Conservation (phyloP, 2,888 invertebrate genomes). For the Aethes cnicana region DNA sequence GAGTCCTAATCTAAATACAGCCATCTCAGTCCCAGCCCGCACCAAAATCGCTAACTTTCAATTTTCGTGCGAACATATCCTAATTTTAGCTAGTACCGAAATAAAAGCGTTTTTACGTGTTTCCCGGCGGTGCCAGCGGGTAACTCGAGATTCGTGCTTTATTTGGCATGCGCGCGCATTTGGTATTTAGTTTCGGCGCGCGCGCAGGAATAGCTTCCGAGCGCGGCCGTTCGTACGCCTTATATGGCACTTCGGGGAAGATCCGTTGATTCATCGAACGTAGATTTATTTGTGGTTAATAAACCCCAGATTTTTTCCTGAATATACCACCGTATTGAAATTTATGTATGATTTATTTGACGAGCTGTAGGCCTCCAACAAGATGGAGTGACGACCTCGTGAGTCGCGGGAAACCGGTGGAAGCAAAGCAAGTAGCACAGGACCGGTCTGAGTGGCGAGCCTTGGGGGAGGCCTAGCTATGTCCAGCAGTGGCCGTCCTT, state of each 20-base stretch:
- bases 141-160: conserved; percentile 80
- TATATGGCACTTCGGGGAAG: conserved; percentile 28
- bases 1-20: conserved; percentile 78
- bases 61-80: conserved; percentile 66
- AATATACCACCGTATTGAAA: too few relatives aligned
- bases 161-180: conserved; percentile 73
- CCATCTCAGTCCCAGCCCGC: conserved; percentile 70
- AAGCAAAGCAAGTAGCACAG: too few relatives aligned
- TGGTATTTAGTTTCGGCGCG: conserved; percentile 73
- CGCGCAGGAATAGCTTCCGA: conserved; percentile 40
- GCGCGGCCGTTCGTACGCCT: conserved; percentile 25
- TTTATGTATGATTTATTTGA: too few relatives aligned
- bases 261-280: too few relatives aligned
- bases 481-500: too few relatives aligned
- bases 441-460: too few relatives aligned
- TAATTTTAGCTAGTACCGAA: conserved; percentile 80
- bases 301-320: too few relatives aligned
- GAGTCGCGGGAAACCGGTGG: too few relatives aligned
- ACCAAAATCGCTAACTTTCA: conserved; percentile 80
- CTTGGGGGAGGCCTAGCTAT: too few relatives aligned
- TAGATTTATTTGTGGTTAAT: too few relatives aligned
- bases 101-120: conserved; percentile 80
- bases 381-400: too few relatives aligned
- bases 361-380: too few relatives aligned
- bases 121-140: conserved; percentile 68